phyloP scores from a whole-genome alignment of 2,113 vertebrate genomes.

The Phrynosoma blainvillii region DNA sequence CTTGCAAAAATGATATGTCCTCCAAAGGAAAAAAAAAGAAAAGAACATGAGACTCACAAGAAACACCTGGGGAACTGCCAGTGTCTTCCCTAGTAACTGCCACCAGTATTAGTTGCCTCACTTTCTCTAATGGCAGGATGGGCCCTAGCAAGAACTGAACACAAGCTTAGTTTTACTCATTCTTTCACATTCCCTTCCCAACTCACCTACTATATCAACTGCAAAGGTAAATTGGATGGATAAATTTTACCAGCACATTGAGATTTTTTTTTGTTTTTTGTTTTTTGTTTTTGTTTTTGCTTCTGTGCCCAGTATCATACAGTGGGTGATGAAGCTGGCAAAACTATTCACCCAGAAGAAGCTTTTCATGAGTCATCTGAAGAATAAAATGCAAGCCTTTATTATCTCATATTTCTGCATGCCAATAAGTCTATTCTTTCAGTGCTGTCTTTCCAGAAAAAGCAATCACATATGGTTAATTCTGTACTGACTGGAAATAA shows the following conservation, averaged over 20 bases:
- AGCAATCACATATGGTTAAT: background rate
- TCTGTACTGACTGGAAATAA: background rate
- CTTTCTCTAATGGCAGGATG: background rate
- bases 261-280: too few species aligned
- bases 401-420: background rate
- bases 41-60: too few species aligned
- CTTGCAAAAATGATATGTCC: too few species aligned
- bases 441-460: background rate
- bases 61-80: too few species aligned
- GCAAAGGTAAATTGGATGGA: background rate
- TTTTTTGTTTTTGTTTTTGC: too few species aligned
- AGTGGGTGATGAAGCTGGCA: background rate
- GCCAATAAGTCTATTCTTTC: background rate
- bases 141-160: too few species aligned
- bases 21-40: too few species aligned
- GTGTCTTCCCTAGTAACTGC: too few species aligned
- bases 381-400: background rate
- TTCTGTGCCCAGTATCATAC: background rate
- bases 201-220: background rate
- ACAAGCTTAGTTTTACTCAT: background rate
- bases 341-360: background rate
- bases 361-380: too few species aligned
- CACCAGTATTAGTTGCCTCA: background rate
- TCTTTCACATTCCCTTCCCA: background rate
- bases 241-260: background rate